Conservation (phyloP, 2,888 invertebrate species). For the Catotricha subobsoleta region DNA sequence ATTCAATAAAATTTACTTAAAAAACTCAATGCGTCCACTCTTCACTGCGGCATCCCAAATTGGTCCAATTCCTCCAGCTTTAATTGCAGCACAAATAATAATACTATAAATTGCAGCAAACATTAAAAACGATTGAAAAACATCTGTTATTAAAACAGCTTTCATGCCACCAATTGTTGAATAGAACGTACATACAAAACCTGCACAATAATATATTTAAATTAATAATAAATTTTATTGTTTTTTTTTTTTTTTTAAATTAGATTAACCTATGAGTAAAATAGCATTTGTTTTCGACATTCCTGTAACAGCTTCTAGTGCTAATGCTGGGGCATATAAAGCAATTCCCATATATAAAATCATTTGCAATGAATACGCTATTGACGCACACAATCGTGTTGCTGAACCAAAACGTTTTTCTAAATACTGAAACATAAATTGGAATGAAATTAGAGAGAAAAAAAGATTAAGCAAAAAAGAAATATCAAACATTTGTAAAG, state of each 20-base stretch:
- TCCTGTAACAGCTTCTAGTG: constrained; percentile 73
- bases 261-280: constrained; percentile 39
- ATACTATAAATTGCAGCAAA: constrained; percentile 64
- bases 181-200: constrained; percentile 68
- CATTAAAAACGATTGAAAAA: constrained; percentile 73
- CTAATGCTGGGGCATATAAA: constrained; percentile 82
- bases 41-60: constrained; percentile 53
- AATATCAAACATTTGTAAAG: neutral
- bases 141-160: constrained; percentile 73
- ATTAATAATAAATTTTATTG: neutral
- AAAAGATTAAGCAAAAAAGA: neutral
- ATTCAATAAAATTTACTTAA: constrained; percentile 38
- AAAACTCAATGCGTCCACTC: constrained; percentile 51
- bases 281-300: constrained; percentile 53
- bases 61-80: constrained; percentile 47
- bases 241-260: too few species aligned
- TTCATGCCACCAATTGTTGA: constrained; percentile 82
- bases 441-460: neutral
- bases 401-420: constrained; percentile 66
- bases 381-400: constrained; percentile 58
- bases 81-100: constrained; percentile 50
- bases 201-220: constrained; percentile 16
- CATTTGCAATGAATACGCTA: constrained; percentile 79
- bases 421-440: constrained; percentile 50
- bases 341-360: constrained; percentile 81